phyloP scores from a whole-genome alignment of 2,113 vertebrate species.

The Petrocephalus zakoni region DNA sequence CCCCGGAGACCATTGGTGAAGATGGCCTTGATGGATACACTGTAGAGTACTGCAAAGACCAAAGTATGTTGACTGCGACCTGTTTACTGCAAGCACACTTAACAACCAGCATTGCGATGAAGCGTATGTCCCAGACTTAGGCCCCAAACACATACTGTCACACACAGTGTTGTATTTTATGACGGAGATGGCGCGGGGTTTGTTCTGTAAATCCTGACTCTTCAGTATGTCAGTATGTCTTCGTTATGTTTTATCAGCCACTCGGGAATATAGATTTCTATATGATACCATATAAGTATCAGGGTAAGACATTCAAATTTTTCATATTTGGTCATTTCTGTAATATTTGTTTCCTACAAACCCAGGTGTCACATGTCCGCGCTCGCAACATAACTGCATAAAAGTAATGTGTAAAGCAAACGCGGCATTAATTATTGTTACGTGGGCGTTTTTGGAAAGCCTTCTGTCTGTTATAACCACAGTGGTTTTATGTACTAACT shows the following conservation, averaged over 20 bases:
- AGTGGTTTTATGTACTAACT: background rate
- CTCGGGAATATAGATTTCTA: constrained; percentile 31
- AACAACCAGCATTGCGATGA: background rate
- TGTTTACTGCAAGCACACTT: background rate
- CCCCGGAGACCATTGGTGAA: constrained; percentile 66
- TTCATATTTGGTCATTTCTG: background rate
- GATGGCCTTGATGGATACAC: constrained; percentile 75
- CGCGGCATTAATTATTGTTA: background rate
- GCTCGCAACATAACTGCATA: background rate
- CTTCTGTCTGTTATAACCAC: background rate
- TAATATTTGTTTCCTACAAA: background rate
- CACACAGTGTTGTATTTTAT: background rate
- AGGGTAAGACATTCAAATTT: constrained; percentile 40
- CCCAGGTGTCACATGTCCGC: background rate
- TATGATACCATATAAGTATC: constrained; percentile 63
- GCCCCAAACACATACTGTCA: background rate
- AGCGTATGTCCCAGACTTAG: background rate
- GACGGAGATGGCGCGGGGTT: background rate
- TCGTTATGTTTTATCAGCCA: constrained; percentile 42
- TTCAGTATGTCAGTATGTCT: too few relatives aligned
- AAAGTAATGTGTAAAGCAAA: background rate
- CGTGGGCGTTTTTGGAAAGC: background rate
- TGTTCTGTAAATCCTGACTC: too few relatives aligned
- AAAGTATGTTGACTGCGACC: constrained; percentile 69
- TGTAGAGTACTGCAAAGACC: constrained; percentile 78